phyloP scores from a whole-genome alignment of 2,797 vertebrate species.

The Brachymystax lenok region DNA sequence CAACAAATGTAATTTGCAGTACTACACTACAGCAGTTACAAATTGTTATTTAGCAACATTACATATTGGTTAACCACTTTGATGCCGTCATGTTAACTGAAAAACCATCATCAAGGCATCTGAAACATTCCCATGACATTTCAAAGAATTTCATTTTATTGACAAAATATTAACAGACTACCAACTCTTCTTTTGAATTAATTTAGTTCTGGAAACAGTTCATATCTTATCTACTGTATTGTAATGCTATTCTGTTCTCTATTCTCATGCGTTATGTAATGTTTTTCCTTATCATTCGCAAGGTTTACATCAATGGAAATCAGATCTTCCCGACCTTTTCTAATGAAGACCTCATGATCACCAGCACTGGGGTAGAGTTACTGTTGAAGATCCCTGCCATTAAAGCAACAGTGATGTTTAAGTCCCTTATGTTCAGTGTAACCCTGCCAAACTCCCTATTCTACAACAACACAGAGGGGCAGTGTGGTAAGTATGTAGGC shows the following conservation, averaged over 20 bases:
- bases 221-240: no score
- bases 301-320: conserved; percentile 82
- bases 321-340: conserved; percentile 67
- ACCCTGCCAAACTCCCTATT: conserved; percentile 79
- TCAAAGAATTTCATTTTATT: not conserved
- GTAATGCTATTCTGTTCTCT: not conserved
- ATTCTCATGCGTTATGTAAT: not conserved
- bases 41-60: no score
- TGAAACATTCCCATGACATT: no score
- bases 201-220: not conserved
- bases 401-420: conserved; percentile 73
- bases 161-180: not conserved
- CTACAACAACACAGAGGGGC: conserved; percentile 87
- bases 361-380: conserved; percentile 71
- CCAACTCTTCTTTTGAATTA: not conserved
- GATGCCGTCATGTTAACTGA: not conserved
- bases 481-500: conserved; percentile 81
- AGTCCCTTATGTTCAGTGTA: conserved; percentile 78
- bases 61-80: not conserved
- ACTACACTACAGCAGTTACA: not conserved
- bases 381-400: conserved; percentile 78
- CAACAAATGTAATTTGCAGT: not conserved
- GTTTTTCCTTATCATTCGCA: conserved; percentile 13
- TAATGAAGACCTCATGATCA: conserved; percentile 79
- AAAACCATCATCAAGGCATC: not conserved